Percentiles rank a stretch among this genome's conserved stretches.
Conservation (phyloP, 1,140 invertebrate species). For the Drosophila elegans region DNA sequence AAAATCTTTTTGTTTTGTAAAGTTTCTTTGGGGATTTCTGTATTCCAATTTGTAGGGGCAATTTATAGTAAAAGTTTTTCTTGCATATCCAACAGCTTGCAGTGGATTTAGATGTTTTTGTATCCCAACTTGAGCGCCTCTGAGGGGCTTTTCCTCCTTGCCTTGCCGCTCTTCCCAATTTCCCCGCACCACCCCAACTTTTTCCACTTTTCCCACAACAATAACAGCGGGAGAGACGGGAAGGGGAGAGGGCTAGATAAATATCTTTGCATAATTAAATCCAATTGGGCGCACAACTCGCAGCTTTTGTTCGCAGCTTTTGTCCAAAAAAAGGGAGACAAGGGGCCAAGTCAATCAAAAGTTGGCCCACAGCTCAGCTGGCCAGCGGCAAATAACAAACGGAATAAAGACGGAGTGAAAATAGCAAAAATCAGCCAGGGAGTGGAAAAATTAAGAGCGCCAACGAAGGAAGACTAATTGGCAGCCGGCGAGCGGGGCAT, state of each 20-base stretch:
- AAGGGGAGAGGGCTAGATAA: conserved; percentile 20
- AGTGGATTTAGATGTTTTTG: conserved; percentile 35
- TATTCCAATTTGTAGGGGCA: conserved; percentile 25
- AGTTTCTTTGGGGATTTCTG: conserved; percentile 1
- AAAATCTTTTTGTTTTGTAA: conserved; percentile 20
- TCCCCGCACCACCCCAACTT: background rate
- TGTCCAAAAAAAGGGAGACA: conserved; percentile 3
- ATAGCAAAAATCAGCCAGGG: background rate
- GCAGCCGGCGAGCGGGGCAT: conserved; percentile 55
- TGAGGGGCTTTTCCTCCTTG: background rate
- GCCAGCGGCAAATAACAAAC: conserved; percentile 10
- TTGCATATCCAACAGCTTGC: conserved; percentile 26
- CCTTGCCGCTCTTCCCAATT: background rate
- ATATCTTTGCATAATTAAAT: conserved; percentile 74
- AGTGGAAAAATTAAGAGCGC: background rate
- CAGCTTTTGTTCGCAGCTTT: conserved; percentile 59
- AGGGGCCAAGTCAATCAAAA: conserved; percentile 68
- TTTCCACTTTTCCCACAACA: conserved; percentile 6
- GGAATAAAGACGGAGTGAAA: conserved; percentile 7
- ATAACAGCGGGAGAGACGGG: conserved; percentile 1
- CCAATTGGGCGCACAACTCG: conserved; percentile 72
- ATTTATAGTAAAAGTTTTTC: conserved; percentile 42
- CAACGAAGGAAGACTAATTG: conserved; percentile 68
- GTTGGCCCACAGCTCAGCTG: conserved; percentile 32
- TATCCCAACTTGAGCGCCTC: conserved; percentile 4